Evolutionary conservation across 2,797 vertebrate genomes (phyloP).

Genomic region (Coluber constrictor): DNA sequence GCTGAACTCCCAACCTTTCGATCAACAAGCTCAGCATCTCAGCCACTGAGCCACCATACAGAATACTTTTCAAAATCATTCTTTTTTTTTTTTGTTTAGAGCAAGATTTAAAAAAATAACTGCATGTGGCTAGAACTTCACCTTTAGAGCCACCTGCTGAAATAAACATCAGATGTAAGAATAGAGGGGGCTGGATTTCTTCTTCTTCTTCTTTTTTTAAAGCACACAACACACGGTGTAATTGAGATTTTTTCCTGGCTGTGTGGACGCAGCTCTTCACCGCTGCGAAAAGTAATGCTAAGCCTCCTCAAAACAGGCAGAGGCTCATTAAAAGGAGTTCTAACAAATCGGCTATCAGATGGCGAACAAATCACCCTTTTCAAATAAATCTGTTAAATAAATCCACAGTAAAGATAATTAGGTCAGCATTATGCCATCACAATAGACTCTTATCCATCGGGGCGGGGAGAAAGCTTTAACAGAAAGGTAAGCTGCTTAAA

Average conservation of each 20-base stretch:
- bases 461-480: slow-evolving; percentile 34
- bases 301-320: slow-evolving; percentile 59
- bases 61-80: slow-evolving; percentile 34
- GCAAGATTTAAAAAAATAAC: slow-evolving; percentile 48
- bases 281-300: slow-evolving; percentile 61
- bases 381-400: slow-evolving; percentile 73
- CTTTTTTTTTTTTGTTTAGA: slow-evolving; percentile 57
- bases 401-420: slow-evolving; percentile 69
- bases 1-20: too few relatives aligned
- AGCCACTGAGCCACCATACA: background rate
- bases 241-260: slow-evolving; percentile 41
- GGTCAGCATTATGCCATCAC: slow-evolving; percentile 57
- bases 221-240: slow-evolving; percentile 49
- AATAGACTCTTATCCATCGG: slow-evolving; percentile 53
- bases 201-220: slow-evolving; percentile 16
- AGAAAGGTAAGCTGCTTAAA: slow-evolving; percentile 57
- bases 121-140: slow-evolving; percentile 31
- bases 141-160: slow-evolving; percentile 46
- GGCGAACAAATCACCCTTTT: slow-evolving; percentile 69
- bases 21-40: too few relatives aligned
- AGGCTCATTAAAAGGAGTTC: slow-evolving; percentile 67
- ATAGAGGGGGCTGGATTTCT: slow-evolving; percentile 48
- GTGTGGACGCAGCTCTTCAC: slow-evolving; percentile 46
- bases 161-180: slow-evolving; percentile 51
- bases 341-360: slow-evolving; percentile 68